These are phyloP conservation scores for Triplophysa tibetana DNA, from an alignment of 2,113 vertebrate genomes.

Conservation along the genomic window DNA sequence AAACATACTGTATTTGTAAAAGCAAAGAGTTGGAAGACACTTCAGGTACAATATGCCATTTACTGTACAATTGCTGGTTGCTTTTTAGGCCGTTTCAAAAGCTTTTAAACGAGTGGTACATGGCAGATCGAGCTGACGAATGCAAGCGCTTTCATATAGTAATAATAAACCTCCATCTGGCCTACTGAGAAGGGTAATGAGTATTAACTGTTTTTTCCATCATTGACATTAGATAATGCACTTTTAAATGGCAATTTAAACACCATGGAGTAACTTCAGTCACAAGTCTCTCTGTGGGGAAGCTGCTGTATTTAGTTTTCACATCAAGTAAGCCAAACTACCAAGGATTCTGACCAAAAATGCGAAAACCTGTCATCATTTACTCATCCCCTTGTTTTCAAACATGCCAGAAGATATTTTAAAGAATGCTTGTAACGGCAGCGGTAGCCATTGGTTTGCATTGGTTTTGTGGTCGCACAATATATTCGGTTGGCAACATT, in stretches of 20 bases:
- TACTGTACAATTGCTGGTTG: conserved; percentile 20
- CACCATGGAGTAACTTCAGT: conserved; percentile 21
- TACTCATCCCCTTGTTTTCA: no score
- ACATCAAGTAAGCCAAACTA: background rate
- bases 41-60: conserved; percentile 41
- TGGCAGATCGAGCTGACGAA: conserved; percentile 22
- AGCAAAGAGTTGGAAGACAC: conserved; percentile 21
- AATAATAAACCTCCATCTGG: conserved; percentile 47
- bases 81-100: conserved; percentile 31
- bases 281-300: conserved; percentile 6
- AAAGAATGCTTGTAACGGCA: no score
- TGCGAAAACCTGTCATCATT: no score
- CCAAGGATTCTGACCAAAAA: no score
- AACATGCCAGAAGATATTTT: no score
- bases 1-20: conserved; percentile 22
- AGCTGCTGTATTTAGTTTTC: background rate
- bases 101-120: conserved; percentile 37
- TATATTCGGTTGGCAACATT: no score
- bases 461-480: no score
- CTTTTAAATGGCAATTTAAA: conserved; percentile 50
- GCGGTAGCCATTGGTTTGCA: no score
- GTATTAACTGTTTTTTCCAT: conserved; percentile 43
- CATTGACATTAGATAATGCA: conserved; percentile 49
- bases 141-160: conserved; percentile 19
- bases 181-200: conserved; percentile 43